A percentile compares a stretch with the other conserved stretches of the same genome.
These are phyloP conservation scores for Xiphorhynchus elegans DNA, from an alignment of 2,113 vertebrate species.

Conservation along the genomic window DNA sequence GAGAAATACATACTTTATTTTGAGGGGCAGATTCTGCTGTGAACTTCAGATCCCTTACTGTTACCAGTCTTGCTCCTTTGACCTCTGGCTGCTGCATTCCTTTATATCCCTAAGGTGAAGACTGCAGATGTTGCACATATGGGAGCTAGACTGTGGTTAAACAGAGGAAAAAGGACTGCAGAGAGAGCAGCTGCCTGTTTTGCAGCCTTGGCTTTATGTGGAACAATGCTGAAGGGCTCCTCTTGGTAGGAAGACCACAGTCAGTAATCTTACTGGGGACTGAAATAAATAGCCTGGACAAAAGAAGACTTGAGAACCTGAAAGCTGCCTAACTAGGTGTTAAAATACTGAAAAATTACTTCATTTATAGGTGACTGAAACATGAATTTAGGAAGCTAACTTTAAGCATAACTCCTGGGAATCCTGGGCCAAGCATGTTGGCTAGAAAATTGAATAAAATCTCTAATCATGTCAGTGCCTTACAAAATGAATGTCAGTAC, in stretches of 20 bases:
- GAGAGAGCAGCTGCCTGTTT: not conserved
- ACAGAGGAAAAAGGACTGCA: not conserved
- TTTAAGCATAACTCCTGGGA: not conserved
- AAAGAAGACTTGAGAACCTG: not conserved
- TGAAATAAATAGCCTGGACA: not conserved
- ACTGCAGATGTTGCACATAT: accelerated
- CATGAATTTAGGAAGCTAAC: not conserved
- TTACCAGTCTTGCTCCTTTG: not conserved
- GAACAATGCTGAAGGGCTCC: not conserved
- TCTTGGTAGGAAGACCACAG: not conserved
- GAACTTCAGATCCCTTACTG: not conserved
- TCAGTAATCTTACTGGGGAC: not conserved
- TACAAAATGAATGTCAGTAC: constrained; percentile 13
- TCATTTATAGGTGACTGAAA: not conserved
- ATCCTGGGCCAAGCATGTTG: not conserved
- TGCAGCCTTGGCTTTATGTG: not conserved
- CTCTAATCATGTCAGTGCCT: not conserved
- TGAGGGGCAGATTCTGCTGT: not conserved
- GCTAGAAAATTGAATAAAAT: not conserved
- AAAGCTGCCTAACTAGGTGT: not conserved
- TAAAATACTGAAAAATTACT: not conserved
- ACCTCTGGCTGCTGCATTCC: not conserved
- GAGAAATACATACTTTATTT: not conserved
- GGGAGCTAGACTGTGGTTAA: not conserved
- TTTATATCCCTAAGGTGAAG: not conserved